These are phyloP conservation scores for Smittia aterrima DNA, from an alignment of 2,888 invertebrate species.

Conservation along the genomic window DNA sequence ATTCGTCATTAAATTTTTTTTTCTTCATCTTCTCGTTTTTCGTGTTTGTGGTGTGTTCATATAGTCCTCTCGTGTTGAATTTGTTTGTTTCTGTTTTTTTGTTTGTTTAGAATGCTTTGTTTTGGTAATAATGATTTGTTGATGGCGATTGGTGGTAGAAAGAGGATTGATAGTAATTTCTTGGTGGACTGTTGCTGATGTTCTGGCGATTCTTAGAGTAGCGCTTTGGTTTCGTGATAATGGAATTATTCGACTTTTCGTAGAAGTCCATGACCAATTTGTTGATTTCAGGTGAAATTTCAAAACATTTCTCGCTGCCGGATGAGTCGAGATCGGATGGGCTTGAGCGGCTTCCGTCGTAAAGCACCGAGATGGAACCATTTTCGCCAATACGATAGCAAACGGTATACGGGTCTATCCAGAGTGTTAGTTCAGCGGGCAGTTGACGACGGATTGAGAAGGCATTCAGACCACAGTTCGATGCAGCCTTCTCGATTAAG, in stretches of 20 bases:
- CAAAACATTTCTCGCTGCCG: slow-evolving; percentile 31
- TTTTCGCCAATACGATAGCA: slow-evolving; percentile 65
- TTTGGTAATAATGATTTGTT: slow-evolving; percentile 41
- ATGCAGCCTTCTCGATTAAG: slow-evolving; percentile 64
- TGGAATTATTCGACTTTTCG: slow-evolving; percentile 30
- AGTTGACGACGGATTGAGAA: slow-evolving; percentile 57
- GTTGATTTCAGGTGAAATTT: slow-evolving; percentile 37
- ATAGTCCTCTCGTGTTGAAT: slow-evolving; percentile 22
- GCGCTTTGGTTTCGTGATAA: slow-evolving; percentile 40
- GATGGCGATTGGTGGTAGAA: slow-evolving; percentile 36
- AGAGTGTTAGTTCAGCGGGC: slow-evolving; percentile 68
- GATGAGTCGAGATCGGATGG: slow-evolving; percentile 43
- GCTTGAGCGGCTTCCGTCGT: slow-evolving; percentile 46
- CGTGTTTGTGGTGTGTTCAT: slow-evolving; percentile 13
- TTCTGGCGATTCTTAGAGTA: slow-evolving; percentile 20
- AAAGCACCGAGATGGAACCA: slow-evolving; percentile 62
- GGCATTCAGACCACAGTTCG: slow-evolving; percentile 62
- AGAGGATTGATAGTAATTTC: slow-evolving; percentile 18
- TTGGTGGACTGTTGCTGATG: slow-evolving; percentile 38
- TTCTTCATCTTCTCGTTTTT: neutral
- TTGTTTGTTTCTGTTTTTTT: slow-evolving; percentile 10
- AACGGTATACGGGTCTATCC: slow-evolving; percentile 75
- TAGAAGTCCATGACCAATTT: slow-evolving; percentile 38
- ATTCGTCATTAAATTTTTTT: slow-evolving; percentile 33
- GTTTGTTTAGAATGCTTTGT: slow-evolving; percentile 40